phyloP scores from a whole-genome alignment of 1,140 invertebrate species.

The Ips typographus region DNA sequence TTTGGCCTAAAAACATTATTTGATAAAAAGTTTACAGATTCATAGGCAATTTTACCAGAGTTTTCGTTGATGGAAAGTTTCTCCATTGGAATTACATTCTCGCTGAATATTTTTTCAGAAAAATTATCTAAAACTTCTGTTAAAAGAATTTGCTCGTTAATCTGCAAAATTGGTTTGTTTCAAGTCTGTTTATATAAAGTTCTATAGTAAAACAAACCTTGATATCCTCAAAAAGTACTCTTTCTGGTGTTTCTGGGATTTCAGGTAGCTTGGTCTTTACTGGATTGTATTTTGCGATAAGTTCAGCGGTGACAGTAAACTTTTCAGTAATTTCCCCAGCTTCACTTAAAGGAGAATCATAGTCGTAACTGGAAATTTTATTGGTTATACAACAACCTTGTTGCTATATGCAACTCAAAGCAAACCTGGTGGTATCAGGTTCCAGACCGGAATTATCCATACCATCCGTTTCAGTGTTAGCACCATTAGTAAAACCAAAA shows the following conservation, averaged over 20 bases:
- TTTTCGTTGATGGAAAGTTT: slow-evolving; percentile 55
- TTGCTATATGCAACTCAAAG: background rate
- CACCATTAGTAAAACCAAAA: slow-evolving; percentile 68
- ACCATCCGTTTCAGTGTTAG: slow-evolving; percentile 35
- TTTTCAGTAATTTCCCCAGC: slow-evolving; percentile 54
- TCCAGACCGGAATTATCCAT: slow-evolving; percentile 45
- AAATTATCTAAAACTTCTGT: slow-evolving; percentile 45
- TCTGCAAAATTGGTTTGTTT: slow-evolving; percentile 12
- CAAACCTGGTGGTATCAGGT: slow-evolving; percentile 53
- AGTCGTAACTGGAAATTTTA: slow-evolving; percentile 57
- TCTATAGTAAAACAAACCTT: slow-evolving; percentile 26
- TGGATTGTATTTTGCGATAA: slow-evolving; percentile 50
- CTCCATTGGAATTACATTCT: slow-evolving; percentile 57
- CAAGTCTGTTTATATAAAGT: background rate
- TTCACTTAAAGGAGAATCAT: slow-evolving; percentile 58
- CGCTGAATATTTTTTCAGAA: slow-evolving; percentile 33
- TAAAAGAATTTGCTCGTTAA: slow-evolving; percentile 38
- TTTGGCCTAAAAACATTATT: slow-evolving; percentile 52
- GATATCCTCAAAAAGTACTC: slow-evolving; percentile 46
- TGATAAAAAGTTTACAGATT: background rate
- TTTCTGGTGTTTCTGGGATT: slow-evolving; percentile 39
- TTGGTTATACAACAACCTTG: background rate
- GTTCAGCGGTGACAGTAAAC: slow-evolving; percentile 49
- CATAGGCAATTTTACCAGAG: slow-evolving; percentile 50
- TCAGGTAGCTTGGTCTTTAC: slow-evolving; percentile 51